Percentiles rank a stretch among this genome's conserved stretches.
phyloP scores from a whole-genome alignment of 2,113 vertebrate genomes.

The Charina bottae region DNA sequence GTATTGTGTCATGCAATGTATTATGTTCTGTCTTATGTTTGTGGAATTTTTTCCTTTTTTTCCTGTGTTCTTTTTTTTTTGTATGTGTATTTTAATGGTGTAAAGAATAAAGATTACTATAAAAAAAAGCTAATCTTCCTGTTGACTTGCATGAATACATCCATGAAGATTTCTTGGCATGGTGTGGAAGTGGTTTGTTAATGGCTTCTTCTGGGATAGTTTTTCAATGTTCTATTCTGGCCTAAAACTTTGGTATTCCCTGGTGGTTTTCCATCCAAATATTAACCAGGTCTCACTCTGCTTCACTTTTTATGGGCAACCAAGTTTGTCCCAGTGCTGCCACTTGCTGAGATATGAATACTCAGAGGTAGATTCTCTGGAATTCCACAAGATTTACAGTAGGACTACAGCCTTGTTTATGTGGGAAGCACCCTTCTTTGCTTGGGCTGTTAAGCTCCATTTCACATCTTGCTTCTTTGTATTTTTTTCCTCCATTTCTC shows the following conservation, averaged over 20 bases:
- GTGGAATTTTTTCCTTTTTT: too few relatives aligned
- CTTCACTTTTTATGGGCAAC: neutral
- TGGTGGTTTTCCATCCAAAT: neutral
- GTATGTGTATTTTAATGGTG: too few relatives aligned
- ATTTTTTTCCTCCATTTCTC: neutral
- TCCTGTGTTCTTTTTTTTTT: too few relatives aligned
- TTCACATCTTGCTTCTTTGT: neutral
- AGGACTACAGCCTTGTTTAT: neutral
- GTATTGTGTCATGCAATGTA: too few relatives aligned
- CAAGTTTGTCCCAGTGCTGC: neutral
- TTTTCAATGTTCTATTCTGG: neutral
- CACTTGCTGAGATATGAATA: too few relatives aligned
- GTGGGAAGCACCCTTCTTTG: neutral
- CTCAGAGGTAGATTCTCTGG: neutral
- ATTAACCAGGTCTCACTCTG: neutral
- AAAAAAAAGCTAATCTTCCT: too few relatives aligned
- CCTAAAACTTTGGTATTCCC: neutral
- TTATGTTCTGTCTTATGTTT: too few relatives aligned
- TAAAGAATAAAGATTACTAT: too few relatives aligned
- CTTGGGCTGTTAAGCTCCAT: neutral
- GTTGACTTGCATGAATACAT: too few relatives aligned
- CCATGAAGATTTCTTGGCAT: too few relatives aligned
- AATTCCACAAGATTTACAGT: neutral
- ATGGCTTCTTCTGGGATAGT: neutral
- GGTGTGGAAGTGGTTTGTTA: too few relatives aligned